Base-by-base conservation (phyloP, 1,140 invertebrate species). In the Penaeus indicus region DNA sequence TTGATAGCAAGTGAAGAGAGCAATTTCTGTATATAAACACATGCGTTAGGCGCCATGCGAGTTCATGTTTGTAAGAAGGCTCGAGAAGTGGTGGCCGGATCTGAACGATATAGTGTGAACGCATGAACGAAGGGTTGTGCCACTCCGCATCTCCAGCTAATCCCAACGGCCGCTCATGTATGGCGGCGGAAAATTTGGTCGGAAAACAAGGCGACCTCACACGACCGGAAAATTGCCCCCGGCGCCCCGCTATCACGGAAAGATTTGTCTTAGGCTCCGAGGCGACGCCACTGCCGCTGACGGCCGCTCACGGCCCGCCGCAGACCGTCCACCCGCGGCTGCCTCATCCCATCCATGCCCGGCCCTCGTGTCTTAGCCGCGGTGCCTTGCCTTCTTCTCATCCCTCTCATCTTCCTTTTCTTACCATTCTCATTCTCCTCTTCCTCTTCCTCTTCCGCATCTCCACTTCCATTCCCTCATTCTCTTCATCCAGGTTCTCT, bases 171-270 rank as follows among this genome's bases (percentile, higher is more conserved):
- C 87, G 87, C 87, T 88, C 87, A 88, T 88, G 87, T 88, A 88
- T 88, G 87, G 87, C 82, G 87, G 87, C 87, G 87, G 87, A 88
- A 88, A 88, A 88, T 88, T 88, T 84, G 88, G 88, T 84, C 82
- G 88, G 83, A 89, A 89, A 89, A 89, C 88, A 89, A 89, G 88
- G 88, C 88, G 88, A 89, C 88, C 88, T 89, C 88, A 89, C 88
- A 89, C 88, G 88, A 89, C 88, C 88, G 88, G 88, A 89, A 89
- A 89, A 89, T 89, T 89, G 88, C 88, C 83, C 88, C 83, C 88
- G 83, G 88, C 82, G 88, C 88, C 83, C 83, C 72, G 88, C 88
- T 85, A 89, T 89, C 88, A 89, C 82, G 88, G 83, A 89, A 89
- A 89, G 88, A 89, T 89, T 89, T 89, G 88, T 89, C 88, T 89